Evolutionary conservation across 2,888 invertebrate genomes (phyloP), one percentile per base, ranked within the genome.

Genomic region (Baccha elongata): DNA sequence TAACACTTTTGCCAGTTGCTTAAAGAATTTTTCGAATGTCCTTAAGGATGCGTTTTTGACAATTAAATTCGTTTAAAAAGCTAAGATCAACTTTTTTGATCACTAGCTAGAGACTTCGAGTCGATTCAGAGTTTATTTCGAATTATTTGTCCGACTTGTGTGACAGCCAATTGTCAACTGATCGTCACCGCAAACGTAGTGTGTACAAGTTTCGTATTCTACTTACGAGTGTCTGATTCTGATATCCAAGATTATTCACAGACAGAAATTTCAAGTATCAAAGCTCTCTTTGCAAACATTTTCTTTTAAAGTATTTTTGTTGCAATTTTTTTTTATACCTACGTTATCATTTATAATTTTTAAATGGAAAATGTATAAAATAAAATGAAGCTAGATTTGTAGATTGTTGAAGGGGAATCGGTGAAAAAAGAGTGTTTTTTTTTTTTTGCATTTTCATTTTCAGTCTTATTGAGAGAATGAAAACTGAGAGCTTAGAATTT

Each of bases 101-200:
- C 40, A 32, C 13, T 37, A 52, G n/a, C 17, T 17, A 52, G 13
- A 46, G 7, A 52, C 17, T 13, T 42, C 37, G 71, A 21, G 62
- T 19, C 8, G 58, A 3, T 29, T 32, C 11, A 17, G n/a, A 44
- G 44, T 23, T 40, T 23, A 13, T 62, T 60, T 15, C 73, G 46
- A n/a, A 44, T 48, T 37, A 40, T 44, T 58, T 64, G 58, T 58
- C 53, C 55, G 78, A 78, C 72, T 64, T 32, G 72, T 68, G 68
- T 71, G 88, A 87, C 89, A 88, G 89, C 88, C 89, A 90, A 88
- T 89, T 91, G 90, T 90, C 91, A 90, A 90, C 90, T 90, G 89
- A 90, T 89, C 89, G 85, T 83, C 78, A 83, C 58, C 29, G 78
- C 53, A 67, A 83, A 68, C 68, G 64, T 53, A 67, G 74, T 53